These are phyloP conservation scores for Macrosoma leucophasiata DNA, from an alignment of 2,888 invertebrate species.

Conservation along the genomic window DNA sequence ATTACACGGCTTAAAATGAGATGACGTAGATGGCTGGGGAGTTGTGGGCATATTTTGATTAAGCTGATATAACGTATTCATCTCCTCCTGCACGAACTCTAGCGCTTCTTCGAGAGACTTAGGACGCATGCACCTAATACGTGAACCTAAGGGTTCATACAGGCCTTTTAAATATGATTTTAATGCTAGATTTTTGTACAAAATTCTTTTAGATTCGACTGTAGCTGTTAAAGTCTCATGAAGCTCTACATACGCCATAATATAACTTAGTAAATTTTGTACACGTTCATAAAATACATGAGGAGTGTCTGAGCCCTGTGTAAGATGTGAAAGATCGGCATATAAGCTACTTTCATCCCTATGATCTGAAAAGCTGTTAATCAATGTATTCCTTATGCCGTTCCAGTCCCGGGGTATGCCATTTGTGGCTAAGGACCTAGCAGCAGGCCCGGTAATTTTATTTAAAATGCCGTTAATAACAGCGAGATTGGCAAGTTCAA, in stretches of 20 bases:
- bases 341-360: conserved; percentile 27
- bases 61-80: conserved; percentile 1
- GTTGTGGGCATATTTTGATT: conserved; percentile 10
- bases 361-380: conserved; percentile 28
- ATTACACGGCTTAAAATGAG: conserved; percentile 2
- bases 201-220: conserved; percentile 4
- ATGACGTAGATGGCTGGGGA: conserved; percentile 1
- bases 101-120: conserved; percentile 1
- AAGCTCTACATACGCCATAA: conserved; percentile 14
- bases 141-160: conserved; percentile 5
- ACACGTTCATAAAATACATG: conserved; percentile 3
- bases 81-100: conserved; percentile 3
- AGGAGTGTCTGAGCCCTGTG: background rate
- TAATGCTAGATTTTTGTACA: conserved; percentile 2
- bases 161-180: conserved; percentile 1
- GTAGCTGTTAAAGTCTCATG: conserved; percentile 1
- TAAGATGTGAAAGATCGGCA: conserved; percentile 6
- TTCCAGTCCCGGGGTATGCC: conserved; percentile 20
- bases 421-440: conserved; percentile 17
- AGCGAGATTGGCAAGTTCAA: conserved; percentile 13
- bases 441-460: conserved; percentile 22
- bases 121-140: conserved; percentile 4
- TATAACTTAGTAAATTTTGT: conserved; percentile 14
- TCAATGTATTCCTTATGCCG: conserved; percentile 20
- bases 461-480: conserved; percentile 23